Evolutionary conservation across 92 coral and sea anemone species (phyloP).

Genomic region (Siderastrea siderea): DNA sequence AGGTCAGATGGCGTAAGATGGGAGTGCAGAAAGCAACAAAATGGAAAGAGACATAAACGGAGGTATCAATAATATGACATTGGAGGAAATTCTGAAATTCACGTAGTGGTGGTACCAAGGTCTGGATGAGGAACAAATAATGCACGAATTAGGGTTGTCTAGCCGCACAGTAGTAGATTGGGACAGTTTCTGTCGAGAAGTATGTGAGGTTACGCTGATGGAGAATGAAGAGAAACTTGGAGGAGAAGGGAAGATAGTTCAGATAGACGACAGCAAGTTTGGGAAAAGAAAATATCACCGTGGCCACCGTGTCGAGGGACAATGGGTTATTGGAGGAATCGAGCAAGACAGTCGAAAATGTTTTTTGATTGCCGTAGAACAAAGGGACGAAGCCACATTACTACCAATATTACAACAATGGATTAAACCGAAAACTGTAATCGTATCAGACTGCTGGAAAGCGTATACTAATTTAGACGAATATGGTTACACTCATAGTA

Average conservation of each 20-base stretch:
- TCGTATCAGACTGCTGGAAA: too few species aligned
- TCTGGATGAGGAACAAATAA: background rate
- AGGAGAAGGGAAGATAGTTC: background rate
- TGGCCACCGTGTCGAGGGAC: too few species aligned
- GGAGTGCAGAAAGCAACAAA: background rate
- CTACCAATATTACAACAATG: too few species aligned
- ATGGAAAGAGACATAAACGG: background rate
- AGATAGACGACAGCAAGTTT: too few species aligned
- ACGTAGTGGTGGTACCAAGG: background rate
- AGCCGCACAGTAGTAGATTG: background rate
- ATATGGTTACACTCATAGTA: too few species aligned
- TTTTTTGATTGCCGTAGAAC: too few species aligned
- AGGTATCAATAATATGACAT: background rate
- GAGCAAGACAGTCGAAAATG: too few species aligned
- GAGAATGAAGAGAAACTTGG: background rate
- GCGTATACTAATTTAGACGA: too few species aligned
- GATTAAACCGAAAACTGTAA: too few species aligned
- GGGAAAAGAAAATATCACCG: too few species aligned
- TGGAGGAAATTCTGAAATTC: background rate
- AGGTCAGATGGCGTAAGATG: background rate
- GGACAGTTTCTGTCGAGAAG: slow-evolving; percentile 1
- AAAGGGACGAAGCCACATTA: too few species aligned
- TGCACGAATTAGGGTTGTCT: background rate
- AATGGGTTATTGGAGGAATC: too few species aligned
- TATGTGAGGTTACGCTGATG: background rate